Evolutionary conservation across 1,140 invertebrate genomes (phyloP), one percentile per base, ranked within the genome.

Genomic region (Whitmania pigra): DNA sequence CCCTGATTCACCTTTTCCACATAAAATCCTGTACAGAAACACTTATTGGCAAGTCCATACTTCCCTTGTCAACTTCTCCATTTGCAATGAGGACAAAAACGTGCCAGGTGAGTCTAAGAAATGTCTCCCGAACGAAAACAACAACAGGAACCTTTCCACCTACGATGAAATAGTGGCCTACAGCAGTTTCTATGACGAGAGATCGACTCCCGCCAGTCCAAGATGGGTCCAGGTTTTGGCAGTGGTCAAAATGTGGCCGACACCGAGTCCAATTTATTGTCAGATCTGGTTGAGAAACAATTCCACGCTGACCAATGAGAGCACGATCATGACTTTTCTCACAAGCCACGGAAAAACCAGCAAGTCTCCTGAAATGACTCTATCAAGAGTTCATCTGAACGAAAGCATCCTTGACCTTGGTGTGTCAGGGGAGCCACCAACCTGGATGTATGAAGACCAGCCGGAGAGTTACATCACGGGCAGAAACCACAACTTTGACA

Each of bases 111-210:
- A 11, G 43, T 49, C 43, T 17, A 17, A 17, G 1, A 13, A 13
- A 15, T 49, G 43, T 49, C 43, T 13, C 13, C 13, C 13, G 43
- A 49, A 49, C 9, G 9, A 49, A 13, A 49, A 49, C 43, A 49
- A 49, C 9, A 13, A 17, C 43, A 49, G 13, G 43, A 49, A 49
- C 11, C 31, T 36, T 6, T 36, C 31, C 6, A 3, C 9, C 43
- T 49, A 49, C 43, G 27, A 68, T 4, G 69, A 71, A 31, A 25
- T 71, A 29, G 40, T 71, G 36, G 69, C 53, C 43, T 71, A 71
- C 43, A 53, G 36, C 20, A 53, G 36, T 27, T 71, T 71, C 53
- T 71, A 71, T 53, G 69, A 71, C 29, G 69, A 71, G 9, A 40
- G 69, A 5, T 53, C 69, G 9, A 55, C 43, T n/a, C 25, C 25